Base-by-base conservation (phyloP, 1,140 invertebrate genomes). In the Subanguina moxae region DNA sequence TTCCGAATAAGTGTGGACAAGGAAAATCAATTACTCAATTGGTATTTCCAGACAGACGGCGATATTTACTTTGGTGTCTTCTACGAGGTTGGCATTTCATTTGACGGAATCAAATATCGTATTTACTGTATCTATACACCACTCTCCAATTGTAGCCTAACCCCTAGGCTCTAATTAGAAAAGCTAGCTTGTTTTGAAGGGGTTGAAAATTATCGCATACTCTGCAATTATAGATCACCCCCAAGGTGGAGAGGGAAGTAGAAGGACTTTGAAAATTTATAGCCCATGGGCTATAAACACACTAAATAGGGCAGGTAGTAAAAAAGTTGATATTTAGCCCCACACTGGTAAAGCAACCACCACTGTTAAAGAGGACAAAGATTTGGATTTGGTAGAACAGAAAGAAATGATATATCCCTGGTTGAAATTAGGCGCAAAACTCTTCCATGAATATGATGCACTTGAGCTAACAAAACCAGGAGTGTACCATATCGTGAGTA, bases 1-100 rank as follows among this genome's bases (percentile, higher is more conserved):
- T 67, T 82, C 21, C 42, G 48, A 30, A 48, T 82, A 17, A 68
- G 76, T 48, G 72, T 82, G 11, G 72, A 66, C 19, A 42, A 67
- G 9, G 71, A 19, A 9, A 8, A 65, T 30, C 68, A 69, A 57
- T 68, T 68, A n/a, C 65, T 82, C 25, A 74, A 62, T 43, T 82
- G 80, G 80, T 82, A 82, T 52, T 82, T 82, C 62, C 48, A 57
- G 15, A 82, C 80, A 19, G 80, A 82, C 28, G 76, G 75, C 21
- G 81, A 82, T 46, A 61, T 82, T 42, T 80, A 78, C 56, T 82
- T 82, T 67, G 80, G 80, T 1, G 65, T 82, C 1, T 82, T 82
- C 38, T 82, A 67, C 57, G 78, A 82, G 58, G 58, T 61, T 52
- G 3, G 15, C 3, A 3, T 25, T 52, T 52, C n/a, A 38, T 38